Percentiles rank a stretch among this genome's conserved stretches.
Evolutionary conservation across 2,113 vertebrate species (phyloP).

Genomic region (Macroglossus sobrinus): DNA sequence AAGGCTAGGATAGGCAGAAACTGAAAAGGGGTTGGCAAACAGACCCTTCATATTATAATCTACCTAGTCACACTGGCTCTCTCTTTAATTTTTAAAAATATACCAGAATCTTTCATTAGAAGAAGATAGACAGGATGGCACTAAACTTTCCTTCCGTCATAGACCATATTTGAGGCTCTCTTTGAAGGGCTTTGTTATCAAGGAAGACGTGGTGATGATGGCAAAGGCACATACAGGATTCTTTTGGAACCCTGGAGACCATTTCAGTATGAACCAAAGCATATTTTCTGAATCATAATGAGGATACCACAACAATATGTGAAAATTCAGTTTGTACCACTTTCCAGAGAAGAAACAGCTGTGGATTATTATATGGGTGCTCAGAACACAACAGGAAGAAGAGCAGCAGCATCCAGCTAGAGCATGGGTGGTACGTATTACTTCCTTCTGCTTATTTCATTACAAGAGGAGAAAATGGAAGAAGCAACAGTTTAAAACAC

Average conservation of each 20-base stretch:
- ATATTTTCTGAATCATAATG: background rate
- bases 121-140: background rate
- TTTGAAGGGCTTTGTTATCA: background rate
- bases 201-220: background rate
- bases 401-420: background rate
- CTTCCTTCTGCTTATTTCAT: background rate
- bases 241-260: background rate
- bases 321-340: background rate
- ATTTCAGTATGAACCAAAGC: background rate
- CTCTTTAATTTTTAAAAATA: background rate
- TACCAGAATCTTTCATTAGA: background rate
- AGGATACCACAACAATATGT: background rate
- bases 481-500: background rate
- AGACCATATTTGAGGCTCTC: background rate
- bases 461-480: background rate
- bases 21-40: background rate
- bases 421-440: background rate
- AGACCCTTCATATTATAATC: background rate
- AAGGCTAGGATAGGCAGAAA: background rate
- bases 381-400: background rate
- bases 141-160: background rate
- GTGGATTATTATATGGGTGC: too few species aligned
- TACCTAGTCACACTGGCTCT: background rate
- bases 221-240: rapidly evolving
- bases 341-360: background rate